Evolutionary conservation across 2,888 invertebrate species (phyloP).

Genomic region (Chromoteleia sp.): DNA sequence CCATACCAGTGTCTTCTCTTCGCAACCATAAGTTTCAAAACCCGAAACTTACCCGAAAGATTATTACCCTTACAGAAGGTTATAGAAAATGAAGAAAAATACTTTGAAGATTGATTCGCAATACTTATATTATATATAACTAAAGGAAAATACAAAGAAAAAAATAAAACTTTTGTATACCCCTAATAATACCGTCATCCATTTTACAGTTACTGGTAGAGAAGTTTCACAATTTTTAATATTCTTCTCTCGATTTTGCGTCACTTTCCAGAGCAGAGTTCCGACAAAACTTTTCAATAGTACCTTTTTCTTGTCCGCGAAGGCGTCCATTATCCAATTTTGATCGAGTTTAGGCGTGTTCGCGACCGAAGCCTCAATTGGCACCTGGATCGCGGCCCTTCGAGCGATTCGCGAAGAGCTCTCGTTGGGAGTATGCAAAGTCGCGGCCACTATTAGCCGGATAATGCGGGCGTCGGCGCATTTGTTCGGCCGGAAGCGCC

Average conservation of each 20-base stretch:
- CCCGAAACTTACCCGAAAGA: no score
- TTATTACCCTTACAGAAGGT: no score
- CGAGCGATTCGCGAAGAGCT: conserved; percentile 6
- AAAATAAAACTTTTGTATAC: no score
- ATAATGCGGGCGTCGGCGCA: conserved; percentile 42
- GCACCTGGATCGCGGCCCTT: conserved; percentile 4
- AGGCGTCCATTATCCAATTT: conserved; percentile 25
- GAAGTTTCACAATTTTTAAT: neutral
- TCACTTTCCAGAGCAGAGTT: neutral
- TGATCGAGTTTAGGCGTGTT: conserved; percentile 11
- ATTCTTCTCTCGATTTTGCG: neutral
- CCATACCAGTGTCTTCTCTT: no score
- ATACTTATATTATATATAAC: no score
- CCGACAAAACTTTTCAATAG: conserved; percentile 8
- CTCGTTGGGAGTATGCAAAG: conserved; percentile 34
- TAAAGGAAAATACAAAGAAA: no score
- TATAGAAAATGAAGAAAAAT: no score
- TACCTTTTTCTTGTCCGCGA: neutral
- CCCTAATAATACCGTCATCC: no score
- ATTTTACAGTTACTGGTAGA: no score
- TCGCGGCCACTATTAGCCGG: conserved; percentile 31
- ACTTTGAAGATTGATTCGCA: no score
- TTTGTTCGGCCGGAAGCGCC: conserved; percentile 62
- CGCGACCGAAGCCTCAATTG: conserved; percentile 5
- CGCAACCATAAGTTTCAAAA: no score